phyloP scores from a whole-genome alignment of 2,888 invertebrate genomes.

The Yponomeuta malinellus region DNA sequence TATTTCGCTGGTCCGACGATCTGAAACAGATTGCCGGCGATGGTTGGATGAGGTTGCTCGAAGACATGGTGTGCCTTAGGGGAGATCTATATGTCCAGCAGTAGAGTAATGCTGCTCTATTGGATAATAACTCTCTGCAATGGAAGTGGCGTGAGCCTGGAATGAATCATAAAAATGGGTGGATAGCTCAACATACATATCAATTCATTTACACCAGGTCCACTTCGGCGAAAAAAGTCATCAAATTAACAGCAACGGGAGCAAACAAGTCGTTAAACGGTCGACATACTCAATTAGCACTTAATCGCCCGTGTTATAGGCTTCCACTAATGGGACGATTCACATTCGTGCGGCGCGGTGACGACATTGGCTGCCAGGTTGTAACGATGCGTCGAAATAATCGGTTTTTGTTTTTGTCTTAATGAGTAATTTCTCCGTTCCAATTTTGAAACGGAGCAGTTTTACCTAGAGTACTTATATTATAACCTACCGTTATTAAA shows the following conservation, averaged over 20 bases:
- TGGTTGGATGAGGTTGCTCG: not conserved
- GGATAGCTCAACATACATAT: not conserved
- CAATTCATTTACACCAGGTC: not conserved
- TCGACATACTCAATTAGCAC: slow-evolving; percentile 4
- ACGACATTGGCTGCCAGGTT: not conserved
- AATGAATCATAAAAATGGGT: not conserved
- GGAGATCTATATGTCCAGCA: too few species aligned
- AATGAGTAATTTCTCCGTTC: too few species aligned
- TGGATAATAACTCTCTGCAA: not conserved
- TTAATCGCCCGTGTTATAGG: slow-evolving; percentile 2
- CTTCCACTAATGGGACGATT: not conserved
- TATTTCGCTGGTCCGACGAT: too few species aligned
- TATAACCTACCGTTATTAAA: too few species aligned
- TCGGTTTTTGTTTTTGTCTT: too few species aligned
- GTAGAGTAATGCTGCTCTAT: not conserved
- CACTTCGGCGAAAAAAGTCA: not conserved
- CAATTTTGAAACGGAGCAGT: too few species aligned
- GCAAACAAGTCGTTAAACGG: slow-evolving; percentile 10
- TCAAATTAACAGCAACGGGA: not conserved
- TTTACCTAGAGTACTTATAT: too few species aligned
- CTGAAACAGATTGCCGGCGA: too few species aligned
- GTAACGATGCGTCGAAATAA: too few species aligned
- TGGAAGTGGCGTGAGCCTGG: not conserved
- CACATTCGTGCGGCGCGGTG: not conserved
- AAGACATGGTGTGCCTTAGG: not conserved